phyloP scores from a whole-genome alignment of 2,888 invertebrate species.

The Caenorhabditis doughertyi region DNA sequence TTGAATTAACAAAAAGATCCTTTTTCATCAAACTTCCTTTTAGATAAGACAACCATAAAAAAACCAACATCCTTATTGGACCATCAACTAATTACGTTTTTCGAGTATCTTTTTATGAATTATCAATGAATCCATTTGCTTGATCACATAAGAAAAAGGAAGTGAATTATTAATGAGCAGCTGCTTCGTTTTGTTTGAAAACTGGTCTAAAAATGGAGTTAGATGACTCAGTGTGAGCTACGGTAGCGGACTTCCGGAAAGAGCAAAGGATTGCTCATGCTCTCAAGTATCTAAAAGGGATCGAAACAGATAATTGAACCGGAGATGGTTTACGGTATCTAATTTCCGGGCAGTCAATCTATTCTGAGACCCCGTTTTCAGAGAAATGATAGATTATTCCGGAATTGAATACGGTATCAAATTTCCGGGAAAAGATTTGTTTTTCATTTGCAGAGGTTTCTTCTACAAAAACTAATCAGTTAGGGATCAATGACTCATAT shows the following conservation, averaged over 20 bases:
- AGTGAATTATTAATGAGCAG: constrained; percentile 33
- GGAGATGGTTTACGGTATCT: no score
- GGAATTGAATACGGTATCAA: no score
- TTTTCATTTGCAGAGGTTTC: no score
- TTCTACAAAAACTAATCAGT: no score
- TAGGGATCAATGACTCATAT: no score
- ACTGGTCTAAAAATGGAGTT: background rate
- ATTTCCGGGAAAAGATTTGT: no score
- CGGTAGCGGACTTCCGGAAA: background rate
- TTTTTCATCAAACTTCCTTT: background rate
- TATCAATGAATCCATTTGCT: constrained; percentile 20
- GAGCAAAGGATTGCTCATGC: no score
- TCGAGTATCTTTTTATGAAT: constrained; percentile 39
- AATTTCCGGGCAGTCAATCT: no score
- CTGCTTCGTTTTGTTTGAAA: background rate
- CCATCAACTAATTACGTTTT: constrained; percentile 43
- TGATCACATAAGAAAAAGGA: constrained; percentile 28
- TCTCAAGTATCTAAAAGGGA: no score
- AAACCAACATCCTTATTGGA: background rate
- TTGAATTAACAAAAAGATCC: background rate
- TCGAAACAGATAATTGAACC: no score
- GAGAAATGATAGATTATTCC: no score
- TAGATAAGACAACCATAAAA: background rate
- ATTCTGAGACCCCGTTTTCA: no score
- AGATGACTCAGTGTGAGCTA: constrained; percentile 15